These are phyloP conservation scores for Scaptomyza reducta DNA, from an alignment of 2,888 invertebrate species.

Conservation along the genomic window DNA sequence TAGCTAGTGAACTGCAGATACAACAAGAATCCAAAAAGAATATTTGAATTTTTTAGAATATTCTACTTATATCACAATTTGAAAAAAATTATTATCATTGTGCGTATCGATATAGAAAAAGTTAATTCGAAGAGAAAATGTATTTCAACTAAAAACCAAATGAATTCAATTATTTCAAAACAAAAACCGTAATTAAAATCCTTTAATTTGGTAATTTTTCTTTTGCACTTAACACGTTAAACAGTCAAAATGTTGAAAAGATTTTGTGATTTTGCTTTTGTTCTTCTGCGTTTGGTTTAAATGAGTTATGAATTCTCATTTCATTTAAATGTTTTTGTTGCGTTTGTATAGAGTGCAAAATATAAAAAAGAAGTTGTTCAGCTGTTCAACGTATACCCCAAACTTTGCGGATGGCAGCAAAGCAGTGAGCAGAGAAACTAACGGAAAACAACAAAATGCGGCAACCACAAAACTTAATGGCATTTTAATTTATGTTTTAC, in stretches of 20 bases:
- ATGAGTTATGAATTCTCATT: constrained; percentile 7
- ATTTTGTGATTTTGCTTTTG: not conserved
- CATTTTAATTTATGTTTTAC: constrained; percentile 51
- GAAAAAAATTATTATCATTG: no score
- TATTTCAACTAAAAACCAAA: no score
- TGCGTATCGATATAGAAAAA: no score
- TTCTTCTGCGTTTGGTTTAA: constrained; percentile 10
- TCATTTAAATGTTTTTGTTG: not conserved
- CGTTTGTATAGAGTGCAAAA: not conserved
- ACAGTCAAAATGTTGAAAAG: not conserved
- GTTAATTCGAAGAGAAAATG: no score
- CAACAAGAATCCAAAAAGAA: no score
- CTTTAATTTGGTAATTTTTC: no score
- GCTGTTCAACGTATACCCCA: constrained; percentile 6
- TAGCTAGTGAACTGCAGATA: no score
- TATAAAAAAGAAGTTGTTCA: constrained; percentile 28
- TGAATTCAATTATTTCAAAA: no score
- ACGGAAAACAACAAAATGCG: constrained; percentile 26
- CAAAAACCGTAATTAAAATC: no score
- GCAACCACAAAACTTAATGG: constrained; percentile 36
- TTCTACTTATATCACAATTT: no score
- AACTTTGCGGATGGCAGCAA: constrained; percentile 4
- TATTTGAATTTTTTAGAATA: no score
- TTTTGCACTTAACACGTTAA: no score
- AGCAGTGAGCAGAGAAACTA: not conserved